Evolutionary conservation across 2,888 invertebrate genomes (phyloP), one percentile per base, ranked within the genome.

Genomic region (Phortica okadai): DNA sequence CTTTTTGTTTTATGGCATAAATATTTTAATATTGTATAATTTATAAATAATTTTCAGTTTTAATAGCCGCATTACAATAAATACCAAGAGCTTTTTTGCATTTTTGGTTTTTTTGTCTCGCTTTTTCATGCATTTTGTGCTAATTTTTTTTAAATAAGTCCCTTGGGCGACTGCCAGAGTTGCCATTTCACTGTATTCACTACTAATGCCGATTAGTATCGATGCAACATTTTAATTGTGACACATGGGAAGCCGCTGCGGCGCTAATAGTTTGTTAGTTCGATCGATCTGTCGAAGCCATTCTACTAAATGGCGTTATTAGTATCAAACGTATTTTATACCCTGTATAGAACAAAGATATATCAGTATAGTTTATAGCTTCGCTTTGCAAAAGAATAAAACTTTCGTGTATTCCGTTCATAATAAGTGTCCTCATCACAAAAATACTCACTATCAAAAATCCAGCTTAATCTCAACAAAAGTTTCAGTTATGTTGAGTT

Each of bases 21-120:
- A 72, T 72, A 72, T 72, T 72, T 72, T 33, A 72, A 72, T 56
- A 72, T 62, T 54, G 70, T 44, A 72, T 72, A 72, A 44, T 72
- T 72, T 72, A 72, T 72, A 72, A 72, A 72, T 72, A 72, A 72
- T 72, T 72, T 72, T 11, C 6, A 42, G 54, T 56, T 72, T 72
- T 72, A 54, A 72, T 72, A 56, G 70, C 70, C 16, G 42, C 70
- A 72, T 72, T 72, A 72, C 21, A 72, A 72, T 56, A 72, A 72
- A 72, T 72, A 72, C 14, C 25, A 45, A 33, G 21, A 25, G 56
- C 56, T 7, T 7, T 50, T 25, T 70, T 1, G n/a, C 14, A 41
- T 33, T 69, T 42, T 45, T 44, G 1, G 1, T 44, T 44, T 11
- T 67, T 67, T 44, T 42, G 11, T 10, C 33, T 41, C 33, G 10